Conservation (phyloP, 1,140 invertebrate species). For the Drosophila tsacasi region DNA sequence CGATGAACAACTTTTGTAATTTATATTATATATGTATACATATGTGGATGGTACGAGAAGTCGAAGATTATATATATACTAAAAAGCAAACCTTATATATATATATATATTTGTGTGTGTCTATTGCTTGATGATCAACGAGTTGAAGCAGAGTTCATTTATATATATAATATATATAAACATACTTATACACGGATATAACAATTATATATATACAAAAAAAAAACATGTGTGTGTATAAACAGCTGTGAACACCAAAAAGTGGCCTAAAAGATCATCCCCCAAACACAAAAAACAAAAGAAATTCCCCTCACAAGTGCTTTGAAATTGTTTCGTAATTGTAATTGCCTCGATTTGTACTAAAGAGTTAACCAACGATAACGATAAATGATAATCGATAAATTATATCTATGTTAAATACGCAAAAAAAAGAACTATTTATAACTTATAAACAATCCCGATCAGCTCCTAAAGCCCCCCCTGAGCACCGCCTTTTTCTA, state of each 20-base stretch:
- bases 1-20: constrained; percentile 42
- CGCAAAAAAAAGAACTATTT: constrained; percentile 21
- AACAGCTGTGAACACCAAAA: constrained; percentile 82
- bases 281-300: constrained; percentile 24
- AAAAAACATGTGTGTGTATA: constrained; percentile 53
- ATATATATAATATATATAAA: constrained; percentile 37
- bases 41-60: constrained; percentile 6
- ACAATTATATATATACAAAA: constrained; percentile 46
- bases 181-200: constrained; percentile 51
- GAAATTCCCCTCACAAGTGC: constrained; percentile 40
- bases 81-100: constrained; percentile 56
- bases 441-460: constrained; percentile 20
- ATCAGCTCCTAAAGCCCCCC: constrained; percentile 17
- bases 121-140: constrained; percentile 67
- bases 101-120: constrained; percentile 77
- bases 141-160: constrained; percentile 38
- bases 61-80: constrained; percentile 39
- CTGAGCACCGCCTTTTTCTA: constrained; percentile 43
- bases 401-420: constrained; percentile 48
- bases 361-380: constrained; percentile 74
- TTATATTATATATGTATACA: constrained; percentile 35
- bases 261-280: constrained; percentile 70
- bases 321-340: constrained; percentile 51
- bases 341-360: constrained; percentile 73
- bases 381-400: constrained; percentile 43